A percentile compares a stretch with the other conserved stretches of the same genome.
phyloP scores from a whole-genome alignment of 2,888 invertebrate species.

The Chrysomela aeneicollis region DNA sequence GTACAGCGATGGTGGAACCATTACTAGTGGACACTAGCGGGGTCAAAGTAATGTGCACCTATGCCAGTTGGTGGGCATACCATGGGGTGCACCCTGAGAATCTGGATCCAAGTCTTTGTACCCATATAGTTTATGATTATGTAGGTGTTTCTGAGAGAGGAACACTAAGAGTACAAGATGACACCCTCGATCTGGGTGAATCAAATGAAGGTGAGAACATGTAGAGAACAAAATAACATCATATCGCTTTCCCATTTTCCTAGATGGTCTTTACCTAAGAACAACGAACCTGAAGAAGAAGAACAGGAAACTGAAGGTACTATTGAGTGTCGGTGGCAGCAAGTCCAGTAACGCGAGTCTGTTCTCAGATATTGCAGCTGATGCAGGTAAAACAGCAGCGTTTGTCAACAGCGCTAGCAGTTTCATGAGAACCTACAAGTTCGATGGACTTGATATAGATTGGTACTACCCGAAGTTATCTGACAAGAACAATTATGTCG shows the following conservation, averaged over 20 bases:
- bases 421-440: conserved; percentile 42
- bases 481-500: conserved; percentile 33
- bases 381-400: conserved; percentile 39
- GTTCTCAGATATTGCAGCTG: conserved; percentile 41
- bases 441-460: conserved; percentile 48
- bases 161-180: conserved; percentile 40
- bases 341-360: conserved; percentile 39
- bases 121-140: conserved; percentile 45
- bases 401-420: conserved; percentile 42
- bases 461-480: conserved; percentile 44
- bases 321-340: conserved; percentile 46
- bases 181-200: conserved; percentile 34
- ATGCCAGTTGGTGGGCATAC: conserved; percentile 45
- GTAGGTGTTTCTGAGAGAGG: conserved; percentile 42
- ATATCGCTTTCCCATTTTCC: conserved; percentile 14
- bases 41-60: conserved; percentile 45
- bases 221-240: too few species aligned
- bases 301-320: conserved; percentile 43
- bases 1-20: neutral
- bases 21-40: conserved; percentile 7
- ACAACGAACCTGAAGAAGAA: conserved; percentile 42
- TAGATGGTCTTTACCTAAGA: conserved; percentile 38
- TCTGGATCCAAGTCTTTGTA: conserved; percentile 43
- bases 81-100: conserved; percentile 40
- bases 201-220: conserved; percentile 28